phyloP scores from a whole-genome alignment of 2,888 invertebrate genomes.

The Melinopterus prodromus region DNA sequence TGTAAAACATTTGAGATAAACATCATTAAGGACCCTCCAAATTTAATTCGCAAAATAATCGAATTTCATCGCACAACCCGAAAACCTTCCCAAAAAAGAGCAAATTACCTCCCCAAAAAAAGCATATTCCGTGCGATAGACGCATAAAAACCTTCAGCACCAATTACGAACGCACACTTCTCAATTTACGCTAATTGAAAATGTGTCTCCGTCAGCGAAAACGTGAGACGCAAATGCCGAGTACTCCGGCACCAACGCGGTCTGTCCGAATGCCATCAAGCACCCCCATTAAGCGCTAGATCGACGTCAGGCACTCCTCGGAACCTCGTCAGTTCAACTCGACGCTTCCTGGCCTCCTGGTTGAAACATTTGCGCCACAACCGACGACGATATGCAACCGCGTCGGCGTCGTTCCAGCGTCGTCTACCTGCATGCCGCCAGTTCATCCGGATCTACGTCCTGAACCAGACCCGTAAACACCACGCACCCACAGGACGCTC shows the following conservation, averaged over 20 bases:
- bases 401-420: constrained; percentile 35
- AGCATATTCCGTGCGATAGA: background rate
- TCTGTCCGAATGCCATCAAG: background rate
- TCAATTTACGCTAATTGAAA: background rate
- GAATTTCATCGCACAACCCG: background rate
- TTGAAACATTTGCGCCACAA: constrained; percentile 29
- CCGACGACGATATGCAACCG: constrained; percentile 32
- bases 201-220: background rate
- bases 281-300: background rate
- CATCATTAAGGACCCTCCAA: too few relatives aligned
- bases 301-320: background rate
- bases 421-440: constrained; percentile 38
- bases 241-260: background rate
- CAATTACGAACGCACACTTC: background rate
- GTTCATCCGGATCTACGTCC: constrained; percentile 32
- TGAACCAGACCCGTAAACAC: background rate
- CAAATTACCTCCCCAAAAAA: too few relatives aligned
- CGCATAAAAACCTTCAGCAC: background rate
- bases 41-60: background rate
- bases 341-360: background rate
- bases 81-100: background rate
- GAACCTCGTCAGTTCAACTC: background rate
- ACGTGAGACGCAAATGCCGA: background rate
- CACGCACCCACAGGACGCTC: background rate
- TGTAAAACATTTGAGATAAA: too few relatives aligned